Conservation (phyloP, 1,140 invertebrate genomes). For the Sycophaga agraensis region DNA sequence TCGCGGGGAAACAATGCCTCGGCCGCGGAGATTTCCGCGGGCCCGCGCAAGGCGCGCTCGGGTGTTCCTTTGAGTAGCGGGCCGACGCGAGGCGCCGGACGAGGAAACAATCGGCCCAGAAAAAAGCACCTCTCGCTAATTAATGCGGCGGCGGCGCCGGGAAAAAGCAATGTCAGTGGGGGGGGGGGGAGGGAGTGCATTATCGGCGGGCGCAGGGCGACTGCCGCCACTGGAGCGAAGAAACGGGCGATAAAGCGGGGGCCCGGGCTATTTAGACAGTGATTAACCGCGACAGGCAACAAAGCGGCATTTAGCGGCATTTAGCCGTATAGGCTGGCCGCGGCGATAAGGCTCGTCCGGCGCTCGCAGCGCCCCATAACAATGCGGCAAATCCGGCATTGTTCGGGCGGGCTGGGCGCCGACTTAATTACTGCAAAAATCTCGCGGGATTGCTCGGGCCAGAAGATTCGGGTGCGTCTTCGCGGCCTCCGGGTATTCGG, state of each 20-base stretch:
- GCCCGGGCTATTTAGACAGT: slow-evolving; percentile 38
- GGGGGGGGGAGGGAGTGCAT: neutral
- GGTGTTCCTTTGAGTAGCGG: too few species aligned
- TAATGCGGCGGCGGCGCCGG: too few species aligned
- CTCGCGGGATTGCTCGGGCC: slow-evolving; percentile 41
- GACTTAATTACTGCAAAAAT: slow-evolving; percentile 50
- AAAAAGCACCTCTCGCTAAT: too few species aligned
- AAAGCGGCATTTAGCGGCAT: slow-evolving; percentile 51
- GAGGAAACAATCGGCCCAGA: too few species aligned
- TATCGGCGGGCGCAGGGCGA: slow-evolving; percentile 2
- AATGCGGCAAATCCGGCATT: slow-evolving; percentile 52
- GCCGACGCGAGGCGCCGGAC: too few species aligned
- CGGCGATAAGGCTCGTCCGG: slow-evolving; percentile 41
- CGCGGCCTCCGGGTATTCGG: neutral
- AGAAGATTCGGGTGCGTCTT: slow-evolving; percentile 33
- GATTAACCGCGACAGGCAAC: slow-evolving; percentile 51
- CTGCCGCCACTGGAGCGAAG: too few species aligned
- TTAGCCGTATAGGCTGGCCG: slow-evolving; percentile 43
- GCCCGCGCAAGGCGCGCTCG: too few species aligned
- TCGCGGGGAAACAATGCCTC: neutral
- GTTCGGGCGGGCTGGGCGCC: slow-evolving; percentile 30
- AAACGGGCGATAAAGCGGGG: too few species aligned
- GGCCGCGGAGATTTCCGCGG: neutral
- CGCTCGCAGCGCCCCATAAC: slow-evolving; percentile 35
- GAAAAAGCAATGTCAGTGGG: neutral